Evolutionary conservation across 2,797 vertebrate species (phyloP).

Genomic region (Carapus acus): DNA sequence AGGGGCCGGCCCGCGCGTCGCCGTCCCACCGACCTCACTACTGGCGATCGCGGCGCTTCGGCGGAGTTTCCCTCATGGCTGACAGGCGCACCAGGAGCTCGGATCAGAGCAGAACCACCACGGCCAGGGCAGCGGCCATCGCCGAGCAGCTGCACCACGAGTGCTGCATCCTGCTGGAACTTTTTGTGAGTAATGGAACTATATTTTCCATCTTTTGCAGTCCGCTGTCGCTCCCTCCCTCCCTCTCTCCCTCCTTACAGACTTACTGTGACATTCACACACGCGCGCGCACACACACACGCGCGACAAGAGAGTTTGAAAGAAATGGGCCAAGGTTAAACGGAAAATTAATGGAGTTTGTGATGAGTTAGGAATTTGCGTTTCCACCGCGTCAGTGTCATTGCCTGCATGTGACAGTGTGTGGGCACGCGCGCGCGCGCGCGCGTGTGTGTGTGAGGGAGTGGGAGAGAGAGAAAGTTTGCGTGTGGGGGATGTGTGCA

Average conservation of each 20-base stretch:
- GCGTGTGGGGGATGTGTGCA: conserved; percentile 46
- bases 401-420: neutral
- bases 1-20: conserved; percentile 24
- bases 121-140: conserved; percentile 43
- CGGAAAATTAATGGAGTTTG: conserved; percentile 30
- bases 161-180: conserved; percentile 59
- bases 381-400: neutral
- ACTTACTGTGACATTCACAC: too few species aligned
- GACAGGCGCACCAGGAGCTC: conserved; percentile 37
- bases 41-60: conserved; percentile 3
- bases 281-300: neutral
- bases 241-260: too few species aligned
- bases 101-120: conserved; percentile 28
- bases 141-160: conserved; percentile 64
- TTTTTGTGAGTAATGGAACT: conserved; percentile 67
- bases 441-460: neutral
- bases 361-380: neutral
- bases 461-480: conserved; percentile 1
- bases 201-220: conserved; percentile 19
- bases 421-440: neutral
- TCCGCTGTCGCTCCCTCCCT: conserved; percentile 1
- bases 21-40: conserved; percentile 12
- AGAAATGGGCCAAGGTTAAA: conserved; percentile 46
- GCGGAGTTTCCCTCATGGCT: conserved; percentile 58
- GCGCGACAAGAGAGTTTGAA: neutral